Percentiles rank a stretch among this genome's conserved stretches.
Conservation (phyloP, 2,797 vertebrate genomes). For the Sebastes glaucus region DNA sequence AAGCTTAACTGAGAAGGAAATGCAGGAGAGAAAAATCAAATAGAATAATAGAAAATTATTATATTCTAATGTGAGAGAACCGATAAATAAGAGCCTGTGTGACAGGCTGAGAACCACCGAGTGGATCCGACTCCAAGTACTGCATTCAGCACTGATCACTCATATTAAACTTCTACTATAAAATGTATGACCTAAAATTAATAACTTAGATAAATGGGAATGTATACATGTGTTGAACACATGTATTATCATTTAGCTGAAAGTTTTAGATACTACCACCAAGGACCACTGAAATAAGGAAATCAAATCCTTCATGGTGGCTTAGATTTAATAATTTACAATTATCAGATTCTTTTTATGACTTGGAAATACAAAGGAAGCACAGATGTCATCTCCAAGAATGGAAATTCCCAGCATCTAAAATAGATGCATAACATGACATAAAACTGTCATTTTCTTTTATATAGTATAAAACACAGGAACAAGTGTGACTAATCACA, state of each 20-base stretch:
- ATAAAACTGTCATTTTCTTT: conserved; percentile 36
- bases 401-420: background rate
- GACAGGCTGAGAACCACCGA: background rate
- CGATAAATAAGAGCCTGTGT: background rate
- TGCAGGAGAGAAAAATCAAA: background rate
- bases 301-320: background rate
- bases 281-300: background rate
- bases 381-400: background rate
- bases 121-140: background rate
- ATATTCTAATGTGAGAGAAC: background rate
- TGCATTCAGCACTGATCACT: background rate
- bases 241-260: background rate
- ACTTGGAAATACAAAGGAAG: background rate
- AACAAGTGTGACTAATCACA: background rate
- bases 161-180: background rate
- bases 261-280: background rate
- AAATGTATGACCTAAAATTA: background rate
- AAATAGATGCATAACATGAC: conserved; percentile 20
- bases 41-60: background rate
- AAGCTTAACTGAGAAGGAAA: background rate
- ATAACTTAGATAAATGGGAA: conserved; percentile 1
- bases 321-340: background rate
- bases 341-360: background rate
- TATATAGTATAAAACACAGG: background rate
- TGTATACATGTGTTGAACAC: background rate